Base-by-base conservation (phyloP, 2,113 vertebrate genomes). In the Excalfactoria chinensis region DNA sequence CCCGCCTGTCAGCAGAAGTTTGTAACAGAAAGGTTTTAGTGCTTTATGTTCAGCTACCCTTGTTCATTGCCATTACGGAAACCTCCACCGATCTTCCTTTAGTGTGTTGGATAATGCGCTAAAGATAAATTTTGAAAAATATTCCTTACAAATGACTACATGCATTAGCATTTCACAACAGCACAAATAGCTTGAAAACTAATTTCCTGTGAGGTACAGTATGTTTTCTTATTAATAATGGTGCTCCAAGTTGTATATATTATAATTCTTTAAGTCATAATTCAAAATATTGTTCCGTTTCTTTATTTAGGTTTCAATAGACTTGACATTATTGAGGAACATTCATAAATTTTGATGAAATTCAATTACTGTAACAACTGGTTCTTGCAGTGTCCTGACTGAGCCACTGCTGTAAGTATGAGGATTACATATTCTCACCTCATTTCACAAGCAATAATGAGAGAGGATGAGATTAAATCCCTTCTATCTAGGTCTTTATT, bases 391-490 rank as follows among this genome's bases (percentile, higher is more conserved):
- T 82, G 49, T 83, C 59, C 76, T 79, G 26, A 21, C 58, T 80
- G 40, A 91, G 59, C 44, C 63, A 62, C 23, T 63, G 74, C 81
- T 91, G 85, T 83, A 84, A 91, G 51, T 64, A 83, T 60, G 72
- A 93, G 91, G 89, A 94, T 95, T 94, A 96, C 90, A 94, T 89
- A 93, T 75, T 93, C 89, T 93, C 92, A 95, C 95, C 77, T 96
- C 92, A 90, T 95, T 95, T 93, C 95, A 93, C 86, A 92, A 71
- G 84, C 77, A 95, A 70, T 95, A 96, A 96, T 89, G 81, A 94
- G 94, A 95, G 55, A 87, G 56, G 92, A 95, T 90, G 74, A 96
- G 68, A 92, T 91, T 77, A 67, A 96, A 93, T 89, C 77, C 76
- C 77, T 79, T 55, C 67, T 85, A 73, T 73, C 92, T 70, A 76